phyloP scores from a whole-genome alignment of 2,113 vertebrate species.

The Scomber scombrus region DNA sequence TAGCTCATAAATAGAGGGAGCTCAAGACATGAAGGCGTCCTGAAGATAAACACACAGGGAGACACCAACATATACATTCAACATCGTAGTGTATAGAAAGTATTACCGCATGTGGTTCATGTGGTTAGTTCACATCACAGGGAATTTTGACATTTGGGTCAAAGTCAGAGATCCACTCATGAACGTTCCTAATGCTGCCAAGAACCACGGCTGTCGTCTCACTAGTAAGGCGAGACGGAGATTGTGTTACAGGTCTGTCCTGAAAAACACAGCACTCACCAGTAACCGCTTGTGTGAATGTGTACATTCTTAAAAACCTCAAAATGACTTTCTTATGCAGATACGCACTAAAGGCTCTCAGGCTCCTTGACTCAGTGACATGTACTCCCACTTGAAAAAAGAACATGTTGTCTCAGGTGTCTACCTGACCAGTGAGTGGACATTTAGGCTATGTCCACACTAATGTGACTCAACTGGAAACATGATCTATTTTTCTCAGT shows the following conservation, averaged over 20 bases:
- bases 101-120: conserved; percentile 48
- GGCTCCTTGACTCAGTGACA: conserved; percentile 17
- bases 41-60: conserved; percentile 45
- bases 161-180: conserved; percentile 44
- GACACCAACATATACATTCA: conserved; percentile 59
- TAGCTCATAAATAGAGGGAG: conserved; percentile 60
- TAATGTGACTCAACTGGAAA: background rate
- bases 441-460: background rate
- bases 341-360: conserved; percentile 30
- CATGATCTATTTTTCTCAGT: background rate
- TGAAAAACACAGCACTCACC: conserved; percentile 30
- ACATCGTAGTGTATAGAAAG: conserved; percentile 52
- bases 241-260: conserved; percentile 47
- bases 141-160: conserved; percentile 56
- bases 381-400: conserved; percentile 42
- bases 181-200: conserved; percentile 49
- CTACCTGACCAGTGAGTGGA: conserved; percentile 42
- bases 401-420: conserved; percentile 65
- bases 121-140: conserved; percentile 66
- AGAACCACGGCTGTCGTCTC: conserved; percentile 54
- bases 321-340: conserved; percentile 38
- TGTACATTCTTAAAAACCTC: conserved; percentile 34
- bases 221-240: conserved; percentile 39
- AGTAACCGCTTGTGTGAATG: conserved; percentile 23
- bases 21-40: conserved; percentile 67